Conservation (phyloP, 2,797 vertebrate genomes). For the Enteromius afrohamiltoni region DNA sequence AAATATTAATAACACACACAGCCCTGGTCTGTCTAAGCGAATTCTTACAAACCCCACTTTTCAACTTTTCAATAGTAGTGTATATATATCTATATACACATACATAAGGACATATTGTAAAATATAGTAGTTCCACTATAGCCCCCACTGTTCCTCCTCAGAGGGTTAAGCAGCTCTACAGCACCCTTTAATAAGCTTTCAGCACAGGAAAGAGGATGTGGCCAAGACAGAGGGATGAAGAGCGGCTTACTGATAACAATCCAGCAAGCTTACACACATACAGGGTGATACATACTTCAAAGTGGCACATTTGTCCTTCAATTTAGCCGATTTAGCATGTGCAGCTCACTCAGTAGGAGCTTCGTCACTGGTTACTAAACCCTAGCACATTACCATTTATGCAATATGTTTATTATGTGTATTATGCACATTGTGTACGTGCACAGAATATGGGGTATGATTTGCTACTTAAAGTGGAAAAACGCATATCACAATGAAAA, state of each 20-base stretch:
- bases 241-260: constrained; percentile 50
- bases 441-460: not conserved
- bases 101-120: not conserved
- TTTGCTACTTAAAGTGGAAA: not conserved
- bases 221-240: constrained; percentile 50
- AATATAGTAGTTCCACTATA: not conserved
- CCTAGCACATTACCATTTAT: not conserved
- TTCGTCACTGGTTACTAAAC: not conserved
- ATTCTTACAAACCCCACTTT: not conserved
- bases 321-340: constrained; percentile 4
- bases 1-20: not conserved
- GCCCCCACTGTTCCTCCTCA: not conserved
- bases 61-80: not conserved
- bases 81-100: not conserved
- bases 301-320: constrained; percentile 22
- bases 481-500: not conserved
- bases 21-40: not conserved
- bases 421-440: not conserved
- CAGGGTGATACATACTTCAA: constrained; percentile 31
- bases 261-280: constrained; percentile 46
- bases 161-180: constrained; percentile 43
- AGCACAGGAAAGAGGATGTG: constrained; percentile 56
- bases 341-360: not conserved
- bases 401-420: not conserved
- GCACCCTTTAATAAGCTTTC: constrained; percentile 54